Evolutionary conservation across 1,140 invertebrate species (phyloP), one percentile per base, ranked within the genome.

Genomic region (Tetragonula clypearis): DNA sequence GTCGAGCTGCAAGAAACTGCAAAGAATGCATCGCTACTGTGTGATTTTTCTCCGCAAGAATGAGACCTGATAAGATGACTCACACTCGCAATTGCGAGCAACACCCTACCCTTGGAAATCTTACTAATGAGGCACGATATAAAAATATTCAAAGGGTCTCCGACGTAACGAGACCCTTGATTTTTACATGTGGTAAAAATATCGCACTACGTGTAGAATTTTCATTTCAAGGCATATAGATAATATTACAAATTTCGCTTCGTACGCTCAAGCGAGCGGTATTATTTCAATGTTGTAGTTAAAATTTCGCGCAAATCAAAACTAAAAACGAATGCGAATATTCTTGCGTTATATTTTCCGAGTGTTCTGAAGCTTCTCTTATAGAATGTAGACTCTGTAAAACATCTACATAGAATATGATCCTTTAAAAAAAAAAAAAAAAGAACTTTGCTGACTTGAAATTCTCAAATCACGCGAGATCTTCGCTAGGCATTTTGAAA

Each of bases 61-160:
- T 23, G 21, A 58, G 26, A 14, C 12, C 30, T 76, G 14, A 21
- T 35, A 35, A 49, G 14, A 41, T 58, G 62, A 66, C 30, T 79
- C 77, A 66, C 30, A n/a, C 77, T 55, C 35, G 17, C 49, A 66
- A 53, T 35, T n/a, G 30, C 77, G 14, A 53, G 41, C 77, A 53
- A 14, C 77, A 79, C 77, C 62, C 77, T 68, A 79, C 77, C 62
- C 77, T 68, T 79, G 62, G 66, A 66, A 69, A 69, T 69, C 55
- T 69, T 66, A 53, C 65, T 84, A 84, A 84, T n/a, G 75, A 84
- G 53, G 15, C 35, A 23, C 53, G 55, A 84, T 69, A 78, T 78
- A 35, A 71, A 84, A 78, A 78, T 66, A 49, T 49, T 14, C 55
- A 26, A 26, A 77, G 41, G 58, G 58, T 35, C 35, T 21, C 68